A percentile compares a stretch with the other conserved stretches of the same genome.
These are phyloP conservation scores for Leptodactylus fuscus DNA, from an alignment of 2,113 vertebrate species.

Conservation along the genomic window DNA sequence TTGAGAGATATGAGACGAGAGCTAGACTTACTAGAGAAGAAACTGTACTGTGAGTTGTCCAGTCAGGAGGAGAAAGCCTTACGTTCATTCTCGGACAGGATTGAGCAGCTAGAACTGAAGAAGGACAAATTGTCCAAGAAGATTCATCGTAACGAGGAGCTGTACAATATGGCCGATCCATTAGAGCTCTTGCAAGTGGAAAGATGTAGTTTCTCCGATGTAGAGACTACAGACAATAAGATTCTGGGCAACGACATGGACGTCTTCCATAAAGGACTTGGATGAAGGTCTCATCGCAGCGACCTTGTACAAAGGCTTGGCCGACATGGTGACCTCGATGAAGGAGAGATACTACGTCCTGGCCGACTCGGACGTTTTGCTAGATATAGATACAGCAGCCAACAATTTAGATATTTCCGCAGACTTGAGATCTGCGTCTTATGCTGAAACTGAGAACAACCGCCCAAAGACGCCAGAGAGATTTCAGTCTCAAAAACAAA, in stretches of 20 bases:
- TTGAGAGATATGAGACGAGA: conserved; percentile 24
- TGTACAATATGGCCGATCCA: conserved; percentile 16
- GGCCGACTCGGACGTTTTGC: neutral
- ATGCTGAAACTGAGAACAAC: neutral
- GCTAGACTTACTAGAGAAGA: conserved; percentile 1
- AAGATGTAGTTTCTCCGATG: neutral
- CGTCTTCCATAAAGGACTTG: neutral
- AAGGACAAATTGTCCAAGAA: neutral
- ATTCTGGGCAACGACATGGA: neutral
- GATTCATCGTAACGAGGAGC: neutral
- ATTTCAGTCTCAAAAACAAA: no score
- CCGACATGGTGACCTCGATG: neutral
- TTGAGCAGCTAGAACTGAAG: conserved; percentile 29
- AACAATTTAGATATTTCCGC: neutral
- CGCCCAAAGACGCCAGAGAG: neutral
- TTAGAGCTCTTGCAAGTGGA: conserved; percentile 7
- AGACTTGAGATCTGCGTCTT: neutral
- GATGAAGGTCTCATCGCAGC: neutral
- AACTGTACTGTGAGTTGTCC: neutral
- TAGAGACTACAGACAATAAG: neutral
- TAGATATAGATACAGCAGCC: neutral
- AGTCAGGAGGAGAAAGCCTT: neutral
- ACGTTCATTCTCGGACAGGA: neutral
- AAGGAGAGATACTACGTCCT: neutral
- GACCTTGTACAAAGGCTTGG: neutral